Evolutionary conservation across 2,797 vertebrate species (phyloP).

Genomic region (Schizopygopsis malacanthus): DNA sequence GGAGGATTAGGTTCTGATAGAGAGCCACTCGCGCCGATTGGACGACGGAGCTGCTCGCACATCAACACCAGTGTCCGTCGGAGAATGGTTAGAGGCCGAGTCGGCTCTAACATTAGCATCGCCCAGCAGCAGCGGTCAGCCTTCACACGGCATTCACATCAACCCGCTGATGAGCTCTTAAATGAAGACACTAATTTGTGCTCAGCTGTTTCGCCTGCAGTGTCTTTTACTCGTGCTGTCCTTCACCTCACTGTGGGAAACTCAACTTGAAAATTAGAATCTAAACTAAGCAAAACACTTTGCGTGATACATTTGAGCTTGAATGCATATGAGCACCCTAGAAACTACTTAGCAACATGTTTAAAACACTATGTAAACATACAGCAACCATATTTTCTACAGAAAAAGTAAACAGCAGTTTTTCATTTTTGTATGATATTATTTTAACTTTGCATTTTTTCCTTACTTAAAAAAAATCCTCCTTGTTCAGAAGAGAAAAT

Average conservation of each 20-base stretch:
- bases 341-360: background rate
- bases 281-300: background rate
- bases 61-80: conserved; percentile 63
- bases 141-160: conserved; percentile 59
- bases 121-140: conserved; percentile 60
- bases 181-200: conserved; percentile 52
- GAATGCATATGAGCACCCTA: background rate
- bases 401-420: background rate
- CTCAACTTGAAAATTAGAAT: background rate
- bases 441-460: background rate
- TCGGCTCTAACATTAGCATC: conserved; percentile 58
- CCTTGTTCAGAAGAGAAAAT: background rate
- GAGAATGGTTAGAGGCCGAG: conserved; percentile 42
- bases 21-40: conserved; percentile 54
- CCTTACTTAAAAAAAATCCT: background rate
- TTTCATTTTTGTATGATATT: background rate
- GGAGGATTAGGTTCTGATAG: conserved; percentile 60
- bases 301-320: background rate
- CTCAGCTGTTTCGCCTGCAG: conserved; percentile 24
- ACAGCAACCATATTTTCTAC: background rate
- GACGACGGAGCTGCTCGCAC: conserved; percentile 53
- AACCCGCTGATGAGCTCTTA: conserved; percentile 60
- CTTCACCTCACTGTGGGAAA: conserved; percentile 28
- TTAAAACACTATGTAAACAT: background rate
- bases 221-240: conserved; percentile 11